phyloP scores from a whole-genome alignment of 2,797 vertebrate genomes.

The Xenops minutus region DNA sequence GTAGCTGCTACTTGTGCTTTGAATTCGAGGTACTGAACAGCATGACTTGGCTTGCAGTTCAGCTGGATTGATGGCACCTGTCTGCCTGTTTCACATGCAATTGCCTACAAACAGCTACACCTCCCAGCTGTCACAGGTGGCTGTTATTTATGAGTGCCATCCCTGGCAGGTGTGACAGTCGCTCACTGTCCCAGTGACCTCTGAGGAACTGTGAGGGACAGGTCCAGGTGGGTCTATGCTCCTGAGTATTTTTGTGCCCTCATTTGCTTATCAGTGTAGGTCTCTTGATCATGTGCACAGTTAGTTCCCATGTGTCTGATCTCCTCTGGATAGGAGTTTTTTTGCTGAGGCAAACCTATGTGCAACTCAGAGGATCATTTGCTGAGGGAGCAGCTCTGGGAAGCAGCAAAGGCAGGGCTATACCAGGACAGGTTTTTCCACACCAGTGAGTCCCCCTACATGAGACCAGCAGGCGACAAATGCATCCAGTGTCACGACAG shows the following conservation, averaged over 20 bases:
- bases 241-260: background rate
- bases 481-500: background rate
- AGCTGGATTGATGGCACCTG: background rate
- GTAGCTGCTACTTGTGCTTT: background rate
- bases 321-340: background rate
- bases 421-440: background rate
- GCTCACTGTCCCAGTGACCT: background rate
- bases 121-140: background rate
- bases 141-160: background rate
- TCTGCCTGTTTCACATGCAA: constrained; percentile 7
- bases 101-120: background rate
- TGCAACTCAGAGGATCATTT: background rate
- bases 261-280: rapidly evolving
- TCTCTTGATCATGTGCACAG: rapidly evolving
- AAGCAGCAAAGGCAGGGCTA: background rate
- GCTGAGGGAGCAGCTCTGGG: background rate
- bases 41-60: background rate
- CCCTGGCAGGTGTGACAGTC: background rate
- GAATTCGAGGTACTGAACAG: rapidly evolving
- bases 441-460: rapidly evolving
- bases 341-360: background rate
- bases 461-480: background rate
- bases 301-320: rapidly evolving
- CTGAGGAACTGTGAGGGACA: background rate
- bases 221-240: rapidly evolving